These are phyloP conservation scores for Poliocrania exsul DNA, from an alignment of 2,797 vertebrate species.

Conservation along the genomic window DNA sequence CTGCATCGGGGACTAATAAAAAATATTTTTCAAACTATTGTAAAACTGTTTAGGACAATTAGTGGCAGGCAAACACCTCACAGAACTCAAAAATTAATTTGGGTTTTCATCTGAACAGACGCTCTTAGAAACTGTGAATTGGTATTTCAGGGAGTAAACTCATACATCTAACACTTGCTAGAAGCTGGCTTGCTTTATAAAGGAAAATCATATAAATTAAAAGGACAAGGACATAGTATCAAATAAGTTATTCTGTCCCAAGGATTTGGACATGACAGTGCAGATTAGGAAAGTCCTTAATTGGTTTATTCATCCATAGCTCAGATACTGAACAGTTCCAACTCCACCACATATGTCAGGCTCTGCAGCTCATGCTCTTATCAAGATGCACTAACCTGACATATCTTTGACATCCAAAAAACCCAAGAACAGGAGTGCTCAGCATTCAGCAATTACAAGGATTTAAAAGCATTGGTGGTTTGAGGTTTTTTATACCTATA, in stretches of 20 bases:
- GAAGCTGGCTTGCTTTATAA: background rate
- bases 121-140: background rate
- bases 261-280: background rate
- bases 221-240: background rate
- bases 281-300: background rate
- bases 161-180: background rate
- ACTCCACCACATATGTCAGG: background rate
- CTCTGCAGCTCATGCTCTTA: background rate
- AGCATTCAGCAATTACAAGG: background rate
- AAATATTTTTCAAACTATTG: background rate
- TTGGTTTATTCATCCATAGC: background rate
- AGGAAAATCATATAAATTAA: background rate
- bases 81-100: background rate
- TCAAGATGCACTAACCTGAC: background rate
- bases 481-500: background rate
- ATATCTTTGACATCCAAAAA: background rate
- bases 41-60: slow-evolving; percentile 8
- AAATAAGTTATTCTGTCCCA: background rate
- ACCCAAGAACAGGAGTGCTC: background rate
- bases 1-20: background rate
- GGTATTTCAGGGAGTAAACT: background rate
- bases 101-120: background rate
- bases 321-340: background rate
- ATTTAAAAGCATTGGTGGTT: background rate
- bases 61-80: background rate